phyloP scores from a whole-genome alignment of 2,113 vertebrate species.

The Prionailurus viverrinus region DNA sequence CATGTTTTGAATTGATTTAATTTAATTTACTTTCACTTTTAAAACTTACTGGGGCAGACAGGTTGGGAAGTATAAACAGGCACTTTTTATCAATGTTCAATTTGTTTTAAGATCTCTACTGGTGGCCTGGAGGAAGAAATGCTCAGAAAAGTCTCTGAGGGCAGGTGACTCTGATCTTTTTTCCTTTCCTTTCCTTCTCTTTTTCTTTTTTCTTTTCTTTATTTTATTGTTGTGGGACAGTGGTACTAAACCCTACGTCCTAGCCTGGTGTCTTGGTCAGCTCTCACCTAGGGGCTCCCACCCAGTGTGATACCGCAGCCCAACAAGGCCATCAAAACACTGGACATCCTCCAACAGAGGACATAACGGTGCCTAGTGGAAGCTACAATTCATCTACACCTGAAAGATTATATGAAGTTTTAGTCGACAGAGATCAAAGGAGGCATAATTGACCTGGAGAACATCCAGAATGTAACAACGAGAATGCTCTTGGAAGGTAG shows the following conservation, averaged over 20 bases:
- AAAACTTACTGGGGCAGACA: background rate
- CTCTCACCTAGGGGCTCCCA: background rate
- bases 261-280: background rate
- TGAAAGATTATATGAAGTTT: background rate
- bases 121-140: background rate
- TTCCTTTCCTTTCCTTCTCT: background rate
- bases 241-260: background rate
- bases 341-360: background rate
- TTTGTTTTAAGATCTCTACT: constrained; percentile 6
- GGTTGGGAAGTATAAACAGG: background rate
- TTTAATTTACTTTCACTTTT: constrained; percentile 21
- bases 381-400: background rate
- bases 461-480: background rate
- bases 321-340: background rate
- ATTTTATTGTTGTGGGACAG: background rate
- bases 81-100: background rate
- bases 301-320: background rate
- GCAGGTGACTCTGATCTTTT: background rate
- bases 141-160: constrained; percentile 46
- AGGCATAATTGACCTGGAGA: constrained; percentile 6
- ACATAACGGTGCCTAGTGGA: background rate
- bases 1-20: background rate
- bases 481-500: background rate
- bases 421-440: constrained; percentile 33
- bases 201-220: background rate